Conservation (phyloP, 2,888 invertebrate genomes). For the Agrotis clavis region DNA sequence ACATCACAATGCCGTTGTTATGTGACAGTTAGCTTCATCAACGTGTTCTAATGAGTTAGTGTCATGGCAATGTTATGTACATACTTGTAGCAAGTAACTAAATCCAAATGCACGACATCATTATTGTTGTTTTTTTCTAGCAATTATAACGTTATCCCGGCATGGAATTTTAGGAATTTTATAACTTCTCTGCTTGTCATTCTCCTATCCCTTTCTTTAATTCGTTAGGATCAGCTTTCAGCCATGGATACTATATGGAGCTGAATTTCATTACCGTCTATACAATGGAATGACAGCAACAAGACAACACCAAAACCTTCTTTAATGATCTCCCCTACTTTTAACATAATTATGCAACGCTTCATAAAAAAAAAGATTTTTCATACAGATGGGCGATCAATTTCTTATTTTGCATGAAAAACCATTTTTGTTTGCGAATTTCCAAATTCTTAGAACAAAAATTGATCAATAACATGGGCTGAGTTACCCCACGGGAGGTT, state of each 20-base stretch:
- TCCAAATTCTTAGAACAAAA: too few species aligned
- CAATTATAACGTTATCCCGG: not conserved
- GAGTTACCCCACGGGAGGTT: too few species aligned
- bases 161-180: not conserved
- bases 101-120: constrained; percentile 1
- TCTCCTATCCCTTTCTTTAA: not conserved
- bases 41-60: constrained; percentile 54
- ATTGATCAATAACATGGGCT: too few species aligned
- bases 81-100: constrained; percentile 2
- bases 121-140: not conserved
- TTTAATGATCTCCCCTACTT: too few species aligned
- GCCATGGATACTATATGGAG: not conserved
- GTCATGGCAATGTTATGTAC: constrained; percentile 46
- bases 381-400: too few species aligned
- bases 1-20: constrained; percentile 44
- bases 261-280: too few species aligned
- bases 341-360: too few species aligned
- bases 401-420: too few species aligned
- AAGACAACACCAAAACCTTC: too few species aligned
- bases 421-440: too few species aligned
- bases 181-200: not conserved
- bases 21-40: constrained; percentile 57
- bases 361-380: too few species aligned
- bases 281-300: too few species aligned
- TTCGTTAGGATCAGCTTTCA: not conserved